Conservation (phyloP, 2,797 vertebrate genomes). For the Pelodytes ibericus region DNA sequence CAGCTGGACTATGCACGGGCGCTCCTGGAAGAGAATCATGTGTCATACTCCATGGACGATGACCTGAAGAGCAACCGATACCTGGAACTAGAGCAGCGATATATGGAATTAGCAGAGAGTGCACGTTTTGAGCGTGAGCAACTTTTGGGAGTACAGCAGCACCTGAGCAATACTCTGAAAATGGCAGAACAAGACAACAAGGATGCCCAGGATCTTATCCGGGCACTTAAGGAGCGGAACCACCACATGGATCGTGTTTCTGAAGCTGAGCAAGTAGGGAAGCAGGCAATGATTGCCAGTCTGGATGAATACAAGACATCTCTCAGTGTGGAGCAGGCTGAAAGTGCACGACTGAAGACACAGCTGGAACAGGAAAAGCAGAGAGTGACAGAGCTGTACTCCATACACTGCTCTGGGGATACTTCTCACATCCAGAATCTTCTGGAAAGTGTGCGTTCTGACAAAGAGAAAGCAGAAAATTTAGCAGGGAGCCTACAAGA, state of each 20-base stretch:
- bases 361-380: conserved; percentile 94
- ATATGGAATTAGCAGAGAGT: conserved; percentile 88
- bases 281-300: conserved; percentile 74
- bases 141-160: conserved; percentile 93
- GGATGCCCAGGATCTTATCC: conserved; percentile 92
- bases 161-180: conserved; percentile 93
- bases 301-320: conserved; percentile 88
- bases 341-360: conserved; percentile 85
- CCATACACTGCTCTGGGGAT: conserved; percentile 89
- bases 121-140: conserved; percentile 94
- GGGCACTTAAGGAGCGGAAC: conserved; percentile 91
- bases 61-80: conserved; percentile 95
- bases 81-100: conserved; percentile 93
- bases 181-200: conserved; percentile 98
- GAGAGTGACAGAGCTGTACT: conserved; percentile 89
- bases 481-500: conserved; percentile 83
- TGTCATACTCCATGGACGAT: conserved; percentile 87
- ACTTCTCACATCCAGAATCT: conserved; percentile 91
- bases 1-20: conserved; percentile 92
- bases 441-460: conserved; percentile 86
- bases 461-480: conserved; percentile 91
- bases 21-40: conserved; percentile 88
- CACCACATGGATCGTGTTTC: conserved; percentile 93
- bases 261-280: conserved; percentile 89
- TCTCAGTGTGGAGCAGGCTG: conserved; percentile 83